A percentile compares a stretch with the other conserved stretches of the same genome.
Evolutionary conservation across 2,888 invertebrate species (phyloP).

Genomic region (Orgyia antiqua): DNA sequence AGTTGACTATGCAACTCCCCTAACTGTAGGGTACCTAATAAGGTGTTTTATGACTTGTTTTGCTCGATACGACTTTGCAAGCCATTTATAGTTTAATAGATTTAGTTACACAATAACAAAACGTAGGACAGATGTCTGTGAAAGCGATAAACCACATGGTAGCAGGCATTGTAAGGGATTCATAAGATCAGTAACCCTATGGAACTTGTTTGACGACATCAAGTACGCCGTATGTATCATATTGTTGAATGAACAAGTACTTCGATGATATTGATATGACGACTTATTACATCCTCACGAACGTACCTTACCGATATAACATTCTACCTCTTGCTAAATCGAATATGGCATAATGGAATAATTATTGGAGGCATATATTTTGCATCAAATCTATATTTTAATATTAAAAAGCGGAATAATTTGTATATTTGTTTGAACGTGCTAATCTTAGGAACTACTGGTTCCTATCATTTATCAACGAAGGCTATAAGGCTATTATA

Average conservation of each 20-base stretch:
- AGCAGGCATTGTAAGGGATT: slow-evolving; percentile 10
- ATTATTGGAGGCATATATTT: no score
- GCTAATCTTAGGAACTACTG: no score
- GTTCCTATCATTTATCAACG: no score
- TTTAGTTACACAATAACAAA: slow-evolving; percentile 25
- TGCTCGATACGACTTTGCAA: slow-evolving; percentile 6
- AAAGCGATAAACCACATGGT: slow-evolving; percentile 21
- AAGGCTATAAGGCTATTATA: no score
- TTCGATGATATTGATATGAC: slow-evolving; percentile 1
- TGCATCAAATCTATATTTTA: no score
- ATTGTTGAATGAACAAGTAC: slow-evolving; percentile 5
- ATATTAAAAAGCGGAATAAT: no score
- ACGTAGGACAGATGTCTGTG: slow-evolving; percentile 23
- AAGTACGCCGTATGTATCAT: slow-evolving; percentile 5
- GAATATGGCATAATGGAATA: no score
- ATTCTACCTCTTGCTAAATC: no score
- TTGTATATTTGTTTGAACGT: no score
- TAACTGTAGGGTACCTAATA: slow-evolving; percentile 14
- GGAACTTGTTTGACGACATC: slow-evolving; percentile 19
- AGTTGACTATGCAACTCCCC: slow-evolving; percentile 10
- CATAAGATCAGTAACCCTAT: slow-evolving; percentile 15
- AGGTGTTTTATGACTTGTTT: slow-evolving; percentile 25
- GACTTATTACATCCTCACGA: no score
- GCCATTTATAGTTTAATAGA: slow-evolving; percentile 21
- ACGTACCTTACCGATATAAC: no score